Evolutionary conservation across 2,113 vertebrate species (phyloP).

Genomic region (Myxocyprinus asiaticus): DNA sequence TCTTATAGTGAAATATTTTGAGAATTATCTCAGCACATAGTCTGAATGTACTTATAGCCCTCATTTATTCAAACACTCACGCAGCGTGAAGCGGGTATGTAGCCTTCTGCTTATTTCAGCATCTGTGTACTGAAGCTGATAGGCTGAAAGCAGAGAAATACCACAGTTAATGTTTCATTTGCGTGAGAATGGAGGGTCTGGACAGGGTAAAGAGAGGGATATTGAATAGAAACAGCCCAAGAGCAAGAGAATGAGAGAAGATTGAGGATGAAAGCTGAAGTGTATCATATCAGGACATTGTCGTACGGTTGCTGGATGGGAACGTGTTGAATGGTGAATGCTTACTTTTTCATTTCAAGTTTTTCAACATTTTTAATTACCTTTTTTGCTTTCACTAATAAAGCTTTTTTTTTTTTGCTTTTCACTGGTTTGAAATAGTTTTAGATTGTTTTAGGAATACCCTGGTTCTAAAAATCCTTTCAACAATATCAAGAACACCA

Average conservation of each 20-base stretch:
- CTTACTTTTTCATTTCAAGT: too few species aligned
- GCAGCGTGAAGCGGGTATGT: not conserved
- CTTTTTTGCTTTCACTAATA: too few species aligned
- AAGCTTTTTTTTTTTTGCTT: too few species aligned
- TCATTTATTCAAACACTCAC: not conserved
- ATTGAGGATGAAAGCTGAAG: not conserved
- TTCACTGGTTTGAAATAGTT: too few species aligned
- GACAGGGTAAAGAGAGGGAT: not conserved
- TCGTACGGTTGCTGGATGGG: not conserved
- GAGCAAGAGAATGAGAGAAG: too few species aligned
- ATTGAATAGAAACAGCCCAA: not conserved
- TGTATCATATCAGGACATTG: not conserved
- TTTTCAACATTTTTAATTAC: too few species aligned
- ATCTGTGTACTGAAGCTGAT: not conserved
- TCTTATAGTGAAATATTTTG: not conserved
- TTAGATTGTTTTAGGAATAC: too few species aligned
- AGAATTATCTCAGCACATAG: not conserved
- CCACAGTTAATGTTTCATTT: not conserved
- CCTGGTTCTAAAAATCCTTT: too few species aligned
- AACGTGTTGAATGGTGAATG: not conserved
- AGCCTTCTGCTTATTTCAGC: not conserved
- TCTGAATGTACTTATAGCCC: not conserved
- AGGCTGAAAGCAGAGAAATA: too few species aligned
- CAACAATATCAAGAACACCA: too few species aligned
- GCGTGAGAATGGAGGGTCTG: not conserved